These are phyloP conservation scores for Agonopterix subpropinquella DNA, from an alignment of 2,888 invertebrate genomes.

Conservation along the genomic window DNA sequence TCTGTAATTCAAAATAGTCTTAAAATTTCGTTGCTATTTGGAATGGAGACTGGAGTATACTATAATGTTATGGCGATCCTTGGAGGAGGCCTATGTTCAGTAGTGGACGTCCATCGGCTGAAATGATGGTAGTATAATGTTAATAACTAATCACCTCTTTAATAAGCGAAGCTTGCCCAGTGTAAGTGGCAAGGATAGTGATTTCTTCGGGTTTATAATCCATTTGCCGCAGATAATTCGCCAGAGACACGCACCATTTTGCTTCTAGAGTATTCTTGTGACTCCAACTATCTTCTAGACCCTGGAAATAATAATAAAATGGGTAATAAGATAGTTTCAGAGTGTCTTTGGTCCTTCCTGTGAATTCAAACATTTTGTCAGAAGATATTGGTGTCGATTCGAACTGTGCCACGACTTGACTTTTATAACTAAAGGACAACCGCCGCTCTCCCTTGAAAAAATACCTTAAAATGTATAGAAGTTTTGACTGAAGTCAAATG, in stretches of 20 bases:
- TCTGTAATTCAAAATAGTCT: too few relatives aligned
- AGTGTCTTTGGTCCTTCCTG: background rate
- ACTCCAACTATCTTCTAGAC: conserved; percentile 71
- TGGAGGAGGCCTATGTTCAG: too few relatives aligned
- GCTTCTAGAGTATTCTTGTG: conserved; percentile 80
- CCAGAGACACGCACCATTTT: conserved; percentile 76
- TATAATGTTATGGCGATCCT: too few relatives aligned
- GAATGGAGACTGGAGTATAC: too few relatives aligned
- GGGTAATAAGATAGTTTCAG: background rate
- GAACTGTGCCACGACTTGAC: too few relatives aligned
- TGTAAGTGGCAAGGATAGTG: conserved; percentile 84
- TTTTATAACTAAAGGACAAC: too few relatives aligned
- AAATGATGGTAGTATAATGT: too few relatives aligned
- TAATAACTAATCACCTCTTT: conserved; percentile 45
- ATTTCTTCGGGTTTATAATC: conserved; percentile 78
- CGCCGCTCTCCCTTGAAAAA: too few relatives aligned
- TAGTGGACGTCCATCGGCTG: too few relatives aligned
- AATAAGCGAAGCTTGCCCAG: conserved; percentile 79
- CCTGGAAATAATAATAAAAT: conserved; percentile 26
- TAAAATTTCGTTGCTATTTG: too few relatives aligned
- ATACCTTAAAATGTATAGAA: too few relatives aligned
- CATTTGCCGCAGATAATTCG: conserved; percentile 77
- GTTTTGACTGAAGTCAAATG: too few relatives aligned
- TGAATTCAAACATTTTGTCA: background rate
- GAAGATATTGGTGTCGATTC: background rate